Evolutionary conservation across 1,140 invertebrate genomes (phyloP), one percentile per base, ranked within the genome.

Genomic region (Lepeophtheirus salmonis): DNA sequence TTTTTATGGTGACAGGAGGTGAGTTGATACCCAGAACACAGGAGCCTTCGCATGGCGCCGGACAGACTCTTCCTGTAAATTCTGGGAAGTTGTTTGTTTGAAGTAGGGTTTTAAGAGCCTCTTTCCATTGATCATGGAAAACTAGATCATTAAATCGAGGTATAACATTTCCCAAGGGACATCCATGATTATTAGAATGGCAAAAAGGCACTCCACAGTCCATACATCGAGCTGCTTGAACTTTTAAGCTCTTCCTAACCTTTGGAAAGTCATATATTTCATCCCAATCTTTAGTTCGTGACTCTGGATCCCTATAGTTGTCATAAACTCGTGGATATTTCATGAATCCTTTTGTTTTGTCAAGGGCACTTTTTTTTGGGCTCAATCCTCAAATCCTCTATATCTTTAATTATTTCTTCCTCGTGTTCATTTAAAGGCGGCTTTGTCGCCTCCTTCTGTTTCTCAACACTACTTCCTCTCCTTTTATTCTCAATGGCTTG

Each of bases 1-100:
- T 95, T 71, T 98, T 98, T 68, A 99, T 99, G 24, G 94, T 97
- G 1, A 99, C 95, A 10, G 95, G 77, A 2, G 90, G 89, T 66
- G 90, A 84, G 50, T 88, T 90, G 67, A 98, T 97, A 24, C 90
- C 92, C 55, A 98, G 70, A 16, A 97, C 92, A 74, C 95, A 99
- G 1, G 94, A 87, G 50, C 89, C 94, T 77, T 99, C 95, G 74
- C 95, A 98, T 2, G 95, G 95, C 14, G 95, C 94, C 12, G 95
- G 95, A 70, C 95, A 99, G 10, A 97, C 92, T 67, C 95, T 76
- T 2, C 95, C 95, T 53, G 94, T 98, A 69, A 98, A 98, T 73
- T 99, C 95, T 49, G 95, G 95, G 74, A 99, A 98, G 70, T 98
- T 98, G 69, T 98, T 98, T 1, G 95, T 99, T 71, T 97, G 94